Base-by-base conservation (phyloP, 2,113 vertebrate genomes). In the Mellivora capensis region DNA sequence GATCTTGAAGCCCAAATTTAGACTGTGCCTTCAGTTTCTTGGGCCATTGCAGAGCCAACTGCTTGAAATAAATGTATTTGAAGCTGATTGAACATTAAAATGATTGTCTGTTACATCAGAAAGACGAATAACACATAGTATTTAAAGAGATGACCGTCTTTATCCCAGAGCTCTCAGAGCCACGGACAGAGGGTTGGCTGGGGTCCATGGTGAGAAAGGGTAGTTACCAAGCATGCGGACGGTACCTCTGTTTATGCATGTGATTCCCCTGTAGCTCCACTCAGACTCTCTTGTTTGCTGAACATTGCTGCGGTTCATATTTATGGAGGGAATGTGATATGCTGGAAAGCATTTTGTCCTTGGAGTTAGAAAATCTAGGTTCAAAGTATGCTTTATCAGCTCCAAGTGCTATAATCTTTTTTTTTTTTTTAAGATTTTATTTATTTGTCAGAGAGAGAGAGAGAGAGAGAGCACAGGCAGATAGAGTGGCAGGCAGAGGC, bases 1-100 rank as follows among this genome's bases (percentile, higher is more conserved):
- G 98, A 97, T 47, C 97, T 98, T 95, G 91, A 98, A 98, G 67
- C 90, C 90, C 97, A 95, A 92, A 98, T 97, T 72, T 94, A 98
- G 93, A 96, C 83, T 69, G 69, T 91, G 64, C 91, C 91, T 95
- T 94, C 52, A 57, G 64, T 96, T 97, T 96, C 96, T 95, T 91
- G 42, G 59, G 94, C 98, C 0, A 0, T 77, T 1, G 2, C 37
- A n/a, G 94, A 97, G 90, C 85, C 87, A 94, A 90, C 82, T 88
- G 37, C 29, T 91, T 69, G 88, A 98, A 97, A 98, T 97, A 97
- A 42, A 94, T 74, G 81, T 80, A 62, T 61, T 97, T 98, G 94
- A 98, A 84, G 49, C 93, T 95, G 92, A 76, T 95, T 91, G 47
- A 96, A 90, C 9, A 91, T 95, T 95, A 95, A 98, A 97, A 94